Evolutionary conservation across 2,113 vertebrate genomes (phyloP).

Genomic region (Corythornis madagascariensis): DNA sequence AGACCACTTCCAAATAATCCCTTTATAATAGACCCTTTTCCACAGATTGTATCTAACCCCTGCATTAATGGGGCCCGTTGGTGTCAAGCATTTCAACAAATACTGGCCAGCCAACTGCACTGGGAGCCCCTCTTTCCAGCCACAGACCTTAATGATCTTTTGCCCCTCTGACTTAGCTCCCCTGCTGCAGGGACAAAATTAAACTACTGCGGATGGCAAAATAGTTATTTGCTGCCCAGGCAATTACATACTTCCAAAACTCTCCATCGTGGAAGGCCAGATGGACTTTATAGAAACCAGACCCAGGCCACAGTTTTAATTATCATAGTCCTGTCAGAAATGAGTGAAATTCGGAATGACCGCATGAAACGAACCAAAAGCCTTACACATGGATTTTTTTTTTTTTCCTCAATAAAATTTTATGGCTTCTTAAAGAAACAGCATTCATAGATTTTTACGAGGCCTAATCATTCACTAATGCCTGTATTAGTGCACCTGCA

Average conservation of each 20-base stretch:
- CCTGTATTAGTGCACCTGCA: constrained; percentile 78
- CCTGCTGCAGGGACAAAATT: constrained; percentile 64
- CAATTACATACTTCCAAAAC: constrained; percentile 59
- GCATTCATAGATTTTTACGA: constrained; percentile 60
- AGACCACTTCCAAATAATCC: constrained; percentile 65
- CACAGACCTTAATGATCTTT: constrained; percentile 59
- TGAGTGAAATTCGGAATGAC: constrained; percentile 65
- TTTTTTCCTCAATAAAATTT: constrained; percentile 66
- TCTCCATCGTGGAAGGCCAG: constrained; percentile 34
- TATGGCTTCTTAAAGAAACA: constrained; percentile 66
- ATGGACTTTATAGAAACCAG: constrained; percentile 73
- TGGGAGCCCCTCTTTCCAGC: constrained; percentile 15
- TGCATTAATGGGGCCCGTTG: constrained; percentile 44
- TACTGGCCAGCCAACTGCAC: background rate
- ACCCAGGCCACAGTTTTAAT: constrained; percentile 64
- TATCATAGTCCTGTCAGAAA: constrained; percentile 68
- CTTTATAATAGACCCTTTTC: constrained; percentile 57
- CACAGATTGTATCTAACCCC: constrained; percentile 66
- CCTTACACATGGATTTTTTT: constrained; percentile 30
- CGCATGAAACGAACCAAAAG: constrained; percentile 58
- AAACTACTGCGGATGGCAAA: constrained; percentile 51
- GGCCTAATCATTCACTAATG: constrained; percentile 74
- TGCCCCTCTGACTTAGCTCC: constrained; percentile 59
- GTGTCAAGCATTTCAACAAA: constrained; percentile 59
- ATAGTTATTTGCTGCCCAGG: constrained; percentile 53